Conservation (phyloP, 2,797 vertebrate genomes). For the Danio kyathit region DNA sequence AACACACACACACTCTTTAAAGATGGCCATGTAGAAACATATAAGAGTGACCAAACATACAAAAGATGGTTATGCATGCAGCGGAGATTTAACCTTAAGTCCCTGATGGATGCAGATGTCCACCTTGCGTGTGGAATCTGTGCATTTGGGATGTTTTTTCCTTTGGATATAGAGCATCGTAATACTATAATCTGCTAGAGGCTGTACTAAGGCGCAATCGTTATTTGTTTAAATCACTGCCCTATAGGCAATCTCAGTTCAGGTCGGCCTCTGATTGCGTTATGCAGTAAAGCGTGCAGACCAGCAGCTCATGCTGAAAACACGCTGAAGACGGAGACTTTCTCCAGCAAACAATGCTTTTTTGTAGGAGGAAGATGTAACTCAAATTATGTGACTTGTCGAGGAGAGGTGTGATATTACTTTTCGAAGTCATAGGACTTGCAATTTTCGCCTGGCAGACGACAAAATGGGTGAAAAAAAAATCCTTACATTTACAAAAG, state of each 20-base stretch:
- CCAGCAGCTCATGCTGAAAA: slow-evolving; percentile 22
- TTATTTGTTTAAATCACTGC: slow-evolving; percentile 41
- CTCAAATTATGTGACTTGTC: not conserved
- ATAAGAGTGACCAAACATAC: not conserved
- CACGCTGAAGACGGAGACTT: not conserved
- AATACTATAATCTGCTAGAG: slow-evolving; percentile 25
- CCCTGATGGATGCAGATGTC: slow-evolving; percentile 1
- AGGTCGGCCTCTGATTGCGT: slow-evolving; percentile 31
- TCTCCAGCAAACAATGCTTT: not conserved
- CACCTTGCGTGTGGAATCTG: not conserved
- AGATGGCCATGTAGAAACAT: not conserved
- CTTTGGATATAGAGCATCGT: not conserved
- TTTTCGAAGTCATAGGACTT: slow-evolving; percentile 19
- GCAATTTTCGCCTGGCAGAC: slow-evolving; percentile 20
- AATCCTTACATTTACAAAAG: not conserved
- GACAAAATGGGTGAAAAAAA: slow-evolving; percentile 14
- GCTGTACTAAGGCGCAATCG: slow-evolving; percentile 19
- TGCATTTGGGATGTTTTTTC: not conserved
- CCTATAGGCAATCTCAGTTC: slow-evolving; percentile 30
- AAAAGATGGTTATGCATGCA: slow-evolving; percentile 1
- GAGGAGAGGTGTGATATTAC: slow-evolving; percentile 33
- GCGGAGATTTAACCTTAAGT: slow-evolving; percentile 17
- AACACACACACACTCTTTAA: not conserved
- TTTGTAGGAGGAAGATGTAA: slow-evolving; percentile 1
- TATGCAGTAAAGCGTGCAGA: slow-evolving; percentile 36